Conservation (phyloP, 2,888 invertebrate genomes). For the Steinernema hermaphroditum region DNA sequence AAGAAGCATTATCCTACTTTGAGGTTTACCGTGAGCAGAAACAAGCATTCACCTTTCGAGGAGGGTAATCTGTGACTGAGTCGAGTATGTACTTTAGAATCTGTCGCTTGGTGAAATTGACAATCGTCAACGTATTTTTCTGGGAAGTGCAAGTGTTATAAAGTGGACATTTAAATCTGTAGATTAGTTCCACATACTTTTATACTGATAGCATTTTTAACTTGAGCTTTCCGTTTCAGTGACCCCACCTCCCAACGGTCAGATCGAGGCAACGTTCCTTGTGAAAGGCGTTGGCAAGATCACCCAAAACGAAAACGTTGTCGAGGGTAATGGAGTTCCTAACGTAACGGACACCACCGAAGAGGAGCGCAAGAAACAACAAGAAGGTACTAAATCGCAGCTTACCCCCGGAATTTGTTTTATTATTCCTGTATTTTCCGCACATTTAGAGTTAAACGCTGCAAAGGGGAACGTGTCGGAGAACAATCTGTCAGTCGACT, state of each 20-base stretch:
- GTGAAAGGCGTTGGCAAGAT: conserved; percentile 9
- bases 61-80: too few species aligned
- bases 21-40: too few species aligned
- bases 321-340: conserved; percentile 28
- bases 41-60: too few species aligned
- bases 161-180: too few species aligned
- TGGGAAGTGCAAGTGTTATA: too few species aligned
- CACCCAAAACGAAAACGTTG: conserved; percentile 15
- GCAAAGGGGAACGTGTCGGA: conserved; percentile 16
- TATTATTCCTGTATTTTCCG: not conserved
- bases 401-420: not conserved
- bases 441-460: conserved; percentile 17
- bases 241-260: not conserved
- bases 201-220: not conserved
- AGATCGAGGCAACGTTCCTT: too few species aligned
- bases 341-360: conserved; percentile 21
- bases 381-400: conserved; percentile 21
- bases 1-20: too few species aligned
- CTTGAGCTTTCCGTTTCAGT: too few species aligned
- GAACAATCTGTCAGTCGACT: conserved; percentile 28
- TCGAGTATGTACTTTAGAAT: too few species aligned
- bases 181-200: too few species aligned
- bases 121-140: too few species aligned
- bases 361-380: conserved; percentile 27
- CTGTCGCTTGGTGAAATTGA: too few species aligned